Conservation (phyloP, 2,888 invertebrate genomes). For the Noctua janthe region DNA sequence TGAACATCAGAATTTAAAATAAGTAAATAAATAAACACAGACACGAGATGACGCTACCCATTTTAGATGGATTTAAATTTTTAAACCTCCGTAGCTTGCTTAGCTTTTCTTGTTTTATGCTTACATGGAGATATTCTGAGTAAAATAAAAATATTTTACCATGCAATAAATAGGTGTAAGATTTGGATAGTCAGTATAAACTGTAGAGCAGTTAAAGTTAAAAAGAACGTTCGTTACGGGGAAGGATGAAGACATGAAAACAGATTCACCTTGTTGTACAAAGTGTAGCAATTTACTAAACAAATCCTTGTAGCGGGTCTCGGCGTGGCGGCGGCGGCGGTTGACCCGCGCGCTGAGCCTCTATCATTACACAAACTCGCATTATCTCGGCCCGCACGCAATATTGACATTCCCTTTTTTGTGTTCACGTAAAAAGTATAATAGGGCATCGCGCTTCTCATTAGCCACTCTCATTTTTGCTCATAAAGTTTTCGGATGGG, state of each 20-base stretch:
- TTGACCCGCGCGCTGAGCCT: constrained; percentile 56
- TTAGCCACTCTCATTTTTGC: constrained; percentile 74
- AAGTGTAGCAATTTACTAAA: constrained; percentile 68
- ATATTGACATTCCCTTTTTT: constrained; percentile 80
- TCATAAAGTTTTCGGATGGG: constrained; percentile 70
- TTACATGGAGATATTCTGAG: constrained; percentile 10
- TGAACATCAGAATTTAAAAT: constrained; percentile 55
- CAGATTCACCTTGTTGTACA: constrained; percentile 57
- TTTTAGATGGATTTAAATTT: constrained; percentile 58
- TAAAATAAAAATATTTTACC: constrained; percentile 2
- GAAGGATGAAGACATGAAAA: constrained; percentile 63
- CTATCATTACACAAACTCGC: constrained; percentile 71
- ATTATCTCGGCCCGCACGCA: constrained; percentile 77
- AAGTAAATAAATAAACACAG: constrained; percentile 59
- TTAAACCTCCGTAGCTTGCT: constrained; percentile 44
- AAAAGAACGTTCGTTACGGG: constrained; percentile 27
- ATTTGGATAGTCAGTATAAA: background rate
- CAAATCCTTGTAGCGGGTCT: constrained; percentile 66
- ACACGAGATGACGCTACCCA: constrained; percentile 50
- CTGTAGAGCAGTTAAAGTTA: background rate
- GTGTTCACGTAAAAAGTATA: constrained; percentile 72
- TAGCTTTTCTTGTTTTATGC: constrained; percentile 40
- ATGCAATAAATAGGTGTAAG: background rate
- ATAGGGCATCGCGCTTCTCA: constrained; percentile 74
- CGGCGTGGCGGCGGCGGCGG: constrained; percentile 46